Evolutionary conservation across 2,888 invertebrate genomes (phyloP), one percentile per base, ranked within the genome.

Genomic region (Zaprionus bogoriensis): DNA sequence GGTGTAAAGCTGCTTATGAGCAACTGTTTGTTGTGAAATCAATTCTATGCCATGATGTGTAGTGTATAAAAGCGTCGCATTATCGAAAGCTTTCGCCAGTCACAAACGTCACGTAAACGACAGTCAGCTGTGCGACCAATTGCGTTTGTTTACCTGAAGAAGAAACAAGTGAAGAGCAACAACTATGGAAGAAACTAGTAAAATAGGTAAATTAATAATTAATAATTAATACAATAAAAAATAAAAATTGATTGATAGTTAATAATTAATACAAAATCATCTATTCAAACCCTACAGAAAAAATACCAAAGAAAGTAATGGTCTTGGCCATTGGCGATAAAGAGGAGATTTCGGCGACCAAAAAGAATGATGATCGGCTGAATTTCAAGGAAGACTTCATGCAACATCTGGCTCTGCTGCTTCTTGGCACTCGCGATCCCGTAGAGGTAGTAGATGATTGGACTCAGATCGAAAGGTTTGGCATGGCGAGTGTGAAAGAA

Each of bases 321-420:
- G 48, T 71, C 1, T 38, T 71, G 46, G 6, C 47, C 1, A 71
- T 67, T 20, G 67, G 54, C 9, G 67, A 61, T 39, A 9, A 9
- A 14, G 36, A 39, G 0, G 41, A 70, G 12, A 5, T 7, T 14
- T 4, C 7, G 1, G 19, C 2, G 1, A 1, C 12, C 2, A 28
- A 36, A 7, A 27, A 44, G 1, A 45, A 48, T n/a, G 39, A 12
- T 5, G 2, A 17, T 2, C 12, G n/a, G 0, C 7, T 10, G 1
- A 28, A 22, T 6, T 39, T 27, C 12, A 9, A 3, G 0, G 41
- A 14, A 0, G 44, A 51, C n/a, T 53, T 53, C 0, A 0, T 0
- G 4, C 39, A 28, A 3, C 51, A 57, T 39, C 57, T 70, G 7
- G 25, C 17, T 3, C 12, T 22, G 19, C 10, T 66, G 10, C 12